Conservation (phyloP, 37 sponge, comb jelly and placozoan genomes). For the Oscarella lobularis region DNA sequence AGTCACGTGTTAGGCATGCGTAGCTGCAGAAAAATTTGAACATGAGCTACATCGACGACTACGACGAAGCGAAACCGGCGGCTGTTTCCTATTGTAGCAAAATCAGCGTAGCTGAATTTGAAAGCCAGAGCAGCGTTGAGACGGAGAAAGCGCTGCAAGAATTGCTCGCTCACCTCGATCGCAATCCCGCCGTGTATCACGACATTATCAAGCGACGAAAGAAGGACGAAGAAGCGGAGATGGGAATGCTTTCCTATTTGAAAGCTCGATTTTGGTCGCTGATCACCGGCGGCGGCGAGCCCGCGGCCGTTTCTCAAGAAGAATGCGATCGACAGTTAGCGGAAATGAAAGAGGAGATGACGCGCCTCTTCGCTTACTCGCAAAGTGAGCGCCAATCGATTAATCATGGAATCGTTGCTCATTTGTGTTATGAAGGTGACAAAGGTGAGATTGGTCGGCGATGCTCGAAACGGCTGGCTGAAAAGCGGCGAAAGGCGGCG, state of each 20-base stretch:
- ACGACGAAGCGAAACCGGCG: conserved; percentile 59
- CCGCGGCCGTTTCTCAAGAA: not conserved
- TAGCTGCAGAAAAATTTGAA: not conserved
- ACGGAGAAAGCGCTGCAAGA: conserved; percentile 46
- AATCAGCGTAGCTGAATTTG: conserved; percentile 19
- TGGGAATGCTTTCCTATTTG: conserved; percentile 27
- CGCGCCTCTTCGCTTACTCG: conserved; percentile 37
- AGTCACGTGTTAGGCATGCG: too few relatives aligned
- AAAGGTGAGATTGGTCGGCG: conserved; percentile 27
- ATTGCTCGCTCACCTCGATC: conserved; percentile 29
- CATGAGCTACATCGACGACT: conserved; percentile 38
- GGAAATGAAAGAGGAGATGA: conserved; percentile 38
- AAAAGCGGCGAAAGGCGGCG: conserved; percentile 10
- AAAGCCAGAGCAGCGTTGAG: conserved; percentile 3
- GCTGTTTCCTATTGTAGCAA: conserved; percentile 31
- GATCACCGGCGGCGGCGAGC: conserved; percentile 11
- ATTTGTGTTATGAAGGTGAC: too few relatives aligned
- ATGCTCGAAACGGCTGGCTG: conserved; percentile 38
- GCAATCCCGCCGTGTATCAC: conserved; percentile 33
- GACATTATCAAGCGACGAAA: conserved; percentile 19
- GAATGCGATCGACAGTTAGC: conserved; percentile 27
- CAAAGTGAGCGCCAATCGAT: conserved; percentile 48
- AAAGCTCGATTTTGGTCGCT: conserved; percentile 26
- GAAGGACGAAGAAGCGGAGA: conserved; percentile 31
- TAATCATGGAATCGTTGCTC: too few relatives aligned